Evolutionary conservation across 2,888 invertebrate genomes (phyloP).

Genomic region (Mystacides longicornis): DNA sequence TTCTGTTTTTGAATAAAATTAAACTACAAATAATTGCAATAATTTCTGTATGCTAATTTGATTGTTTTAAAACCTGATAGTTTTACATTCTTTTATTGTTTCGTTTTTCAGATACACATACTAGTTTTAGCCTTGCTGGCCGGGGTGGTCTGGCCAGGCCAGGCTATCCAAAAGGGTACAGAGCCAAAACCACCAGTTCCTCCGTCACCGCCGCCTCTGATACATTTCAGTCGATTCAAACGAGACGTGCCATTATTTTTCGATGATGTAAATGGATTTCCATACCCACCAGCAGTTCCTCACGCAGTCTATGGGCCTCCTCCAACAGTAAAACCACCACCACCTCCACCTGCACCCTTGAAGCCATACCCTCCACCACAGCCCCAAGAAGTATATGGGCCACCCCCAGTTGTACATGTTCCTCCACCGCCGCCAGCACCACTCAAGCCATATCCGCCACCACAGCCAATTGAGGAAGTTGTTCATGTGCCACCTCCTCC

Average conservation of each 20-base stretch:
- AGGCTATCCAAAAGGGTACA: neutral
- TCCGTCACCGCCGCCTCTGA: neutral
- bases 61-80: too few relatives aligned
- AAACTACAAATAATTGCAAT: too few relatives aligned
- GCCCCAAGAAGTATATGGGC: slow-evolving; percentile 18
- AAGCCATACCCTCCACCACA: slow-evolving; percentile 18
- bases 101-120: neutral
- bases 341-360: slow-evolving; percentile 21
- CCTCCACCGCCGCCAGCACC: slow-evolving; percentile 19
- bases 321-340: slow-evolving; percentile 23
- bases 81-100: too few relatives aligned
- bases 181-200: neutral
- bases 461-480: too few relatives aligned
- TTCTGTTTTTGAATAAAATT: too few relatives aligned
- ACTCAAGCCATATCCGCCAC: slow-evolving; percentile 13
- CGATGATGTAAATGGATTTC: slow-evolving; percentile 23
- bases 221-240: neutral
- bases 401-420: slow-evolving; percentile 24
- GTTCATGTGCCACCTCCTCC: too few relatives aligned
- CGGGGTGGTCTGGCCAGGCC: neutral
- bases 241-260: slow-evolving; percentile 10
- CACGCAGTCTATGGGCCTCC: slow-evolving; percentile 24
- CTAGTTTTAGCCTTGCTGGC: neutral
- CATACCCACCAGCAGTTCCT: slow-evolving; percentile 25
- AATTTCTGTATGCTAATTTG: too few relatives aligned